phyloP scores from a whole-genome alignment of 2,113 vertebrate genomes.

The Chrysochloris asiatica region DNA sequence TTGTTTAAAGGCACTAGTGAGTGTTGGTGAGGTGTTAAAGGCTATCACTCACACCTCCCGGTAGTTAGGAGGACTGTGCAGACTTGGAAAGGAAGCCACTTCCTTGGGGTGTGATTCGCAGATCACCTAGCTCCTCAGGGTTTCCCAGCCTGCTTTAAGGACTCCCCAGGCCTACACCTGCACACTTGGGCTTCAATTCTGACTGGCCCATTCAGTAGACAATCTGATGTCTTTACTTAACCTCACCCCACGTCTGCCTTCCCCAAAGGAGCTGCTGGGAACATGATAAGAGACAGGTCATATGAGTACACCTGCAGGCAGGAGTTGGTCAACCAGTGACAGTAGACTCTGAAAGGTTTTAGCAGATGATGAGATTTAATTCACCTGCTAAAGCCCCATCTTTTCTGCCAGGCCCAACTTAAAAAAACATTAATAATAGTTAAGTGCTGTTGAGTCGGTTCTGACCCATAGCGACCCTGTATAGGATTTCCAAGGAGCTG shows the following conservation, averaged over 20 bases:
- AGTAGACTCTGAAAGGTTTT: not conserved
- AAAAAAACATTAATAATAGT: no score
- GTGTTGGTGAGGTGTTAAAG: not conserved
- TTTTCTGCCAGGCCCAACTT: not conserved
- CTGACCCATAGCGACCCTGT: no score
- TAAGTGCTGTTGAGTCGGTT: no score
- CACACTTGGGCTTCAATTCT: not conserved
- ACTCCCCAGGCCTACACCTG: not conserved
- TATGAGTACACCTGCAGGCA: not conserved
- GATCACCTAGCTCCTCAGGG: not conserved
- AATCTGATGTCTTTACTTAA: not conserved
- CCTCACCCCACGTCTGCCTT: not conserved
- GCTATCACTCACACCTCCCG: not conserved
- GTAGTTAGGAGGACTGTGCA: not conserved
- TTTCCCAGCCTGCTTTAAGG: not conserved
- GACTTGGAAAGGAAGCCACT: not conserved
- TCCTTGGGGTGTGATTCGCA: not conserved
- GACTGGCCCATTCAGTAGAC: not conserved
- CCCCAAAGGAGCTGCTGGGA: not conserved
- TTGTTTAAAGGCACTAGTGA: not conserved
- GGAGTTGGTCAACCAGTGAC: not conserved
- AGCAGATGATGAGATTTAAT: not conserved
- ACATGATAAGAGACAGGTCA: fast-evolving
- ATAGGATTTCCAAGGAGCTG: no score
- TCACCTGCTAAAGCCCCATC: not conserved